phyloP scores from a whole-genome alignment of 2,888 invertebrate species.

The Stictocephala bisonia region DNA sequence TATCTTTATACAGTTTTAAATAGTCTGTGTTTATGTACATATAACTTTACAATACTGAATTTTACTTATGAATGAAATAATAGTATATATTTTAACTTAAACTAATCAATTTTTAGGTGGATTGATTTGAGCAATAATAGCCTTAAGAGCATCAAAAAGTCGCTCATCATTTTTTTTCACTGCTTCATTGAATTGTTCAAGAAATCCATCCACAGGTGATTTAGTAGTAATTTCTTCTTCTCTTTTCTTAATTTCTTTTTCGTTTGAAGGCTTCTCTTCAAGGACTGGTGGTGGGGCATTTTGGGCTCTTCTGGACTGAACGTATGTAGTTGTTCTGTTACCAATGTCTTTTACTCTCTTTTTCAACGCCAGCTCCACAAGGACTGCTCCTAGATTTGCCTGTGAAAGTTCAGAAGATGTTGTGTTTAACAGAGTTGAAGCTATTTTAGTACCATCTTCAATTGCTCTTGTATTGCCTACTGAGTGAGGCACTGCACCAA shows the following conservation, averaged over 20 bases:
- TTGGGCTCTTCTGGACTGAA: neutral
- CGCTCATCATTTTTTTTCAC: constrained; percentile 21
- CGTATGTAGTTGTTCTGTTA: constrained; percentile 14
- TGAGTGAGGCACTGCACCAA: neutral
- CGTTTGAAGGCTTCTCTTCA: too few relatives aligned
- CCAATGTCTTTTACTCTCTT: constrained; percentile 32
- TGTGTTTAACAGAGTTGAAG: constrained; percentile 18
- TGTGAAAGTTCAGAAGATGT: constrained; percentile 23
- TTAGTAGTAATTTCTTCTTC: neutral
- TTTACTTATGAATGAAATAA: neutral
- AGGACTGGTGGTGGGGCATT: neutral
- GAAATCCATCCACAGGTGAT: neutral
- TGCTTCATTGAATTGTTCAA: constrained; percentile 21
- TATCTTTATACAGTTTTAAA: too few relatives aligned
- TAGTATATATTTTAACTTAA: neutral
- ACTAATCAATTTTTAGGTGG: constrained; percentile 10
- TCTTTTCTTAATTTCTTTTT: neutral
- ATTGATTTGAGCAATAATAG: constrained; percentile 7
- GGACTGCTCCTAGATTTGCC: constrained; percentile 23
- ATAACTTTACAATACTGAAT: too few relatives aligned
- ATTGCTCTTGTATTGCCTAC: neutral
- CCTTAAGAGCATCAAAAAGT: neutral
- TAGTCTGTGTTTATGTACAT: too few relatives aligned
- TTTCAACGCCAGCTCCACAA: constrained; percentile 27
- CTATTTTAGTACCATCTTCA: constrained; percentile 25